Evolutionary conservation across 2,888 invertebrate species (phyloP), one percentile per base, ranked within the genome.

Genomic region (Campoplex capitator): DNA sequence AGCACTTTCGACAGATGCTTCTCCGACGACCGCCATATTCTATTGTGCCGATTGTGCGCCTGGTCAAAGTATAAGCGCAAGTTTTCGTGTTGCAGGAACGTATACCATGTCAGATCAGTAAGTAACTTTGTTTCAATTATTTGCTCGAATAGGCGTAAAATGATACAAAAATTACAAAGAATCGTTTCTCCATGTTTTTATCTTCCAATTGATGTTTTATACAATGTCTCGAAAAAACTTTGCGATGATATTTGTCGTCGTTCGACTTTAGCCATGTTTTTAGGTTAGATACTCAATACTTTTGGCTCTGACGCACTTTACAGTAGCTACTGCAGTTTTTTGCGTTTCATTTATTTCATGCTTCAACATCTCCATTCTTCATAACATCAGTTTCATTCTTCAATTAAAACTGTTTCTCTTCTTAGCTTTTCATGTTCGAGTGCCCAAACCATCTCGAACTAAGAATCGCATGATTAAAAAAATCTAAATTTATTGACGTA

Each of bases 101-200:
- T 71, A 58, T 89, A 92, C 88, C 81, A 93, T 93, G 93, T 93
- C 93, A 89, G 93, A 93, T 87, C 93, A 93, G 93, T 93, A 91
- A 93, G 93, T 90, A 76, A 78, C 89, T 88, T 89, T 73, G 35
- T 62, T 32, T 7, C 35, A 67, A 68, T 82, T 84, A 48, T 68
- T 54, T 32, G 38, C 28, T 18, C 13, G 38, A 75, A 78, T 62
- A 88, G 81, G 67, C 68, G 56, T 77, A 11, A 9, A 13, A 75
- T 35, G 8, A 9, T 16, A 23, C 74, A 11, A 42, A 51, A 79
- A 68, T 1, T 8, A 32, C 0, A 2, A 51, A 28, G 42, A 75
- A 38, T 67, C 3, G 7, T 9, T 77, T 48, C 6, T 48, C 3
- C 23, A 51, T 32, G 23, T 56, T 51, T 11, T 16, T 32, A 3